Conservation (phyloP, 2,797 vertebrate species). For the Coregonus suidteri region DNA sequence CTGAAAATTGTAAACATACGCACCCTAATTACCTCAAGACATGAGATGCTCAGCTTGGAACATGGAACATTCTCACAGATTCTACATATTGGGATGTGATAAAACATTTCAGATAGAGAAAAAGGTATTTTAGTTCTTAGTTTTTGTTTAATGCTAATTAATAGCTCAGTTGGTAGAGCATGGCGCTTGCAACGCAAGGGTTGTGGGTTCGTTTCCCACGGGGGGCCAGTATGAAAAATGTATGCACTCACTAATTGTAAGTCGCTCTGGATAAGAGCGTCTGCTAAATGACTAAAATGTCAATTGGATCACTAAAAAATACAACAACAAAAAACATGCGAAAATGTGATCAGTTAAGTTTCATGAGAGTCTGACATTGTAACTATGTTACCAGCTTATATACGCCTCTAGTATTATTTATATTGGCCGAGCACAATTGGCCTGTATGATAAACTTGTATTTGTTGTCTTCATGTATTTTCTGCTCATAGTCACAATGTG, state of each 20-base stretch:
- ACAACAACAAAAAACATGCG: too few relatives aligned
- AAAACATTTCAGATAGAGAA: not conserved
- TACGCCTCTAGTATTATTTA: not conserved
- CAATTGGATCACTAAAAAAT: too few relatives aligned
- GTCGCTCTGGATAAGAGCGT: too few relatives aligned
- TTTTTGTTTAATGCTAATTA: too few relatives aligned
- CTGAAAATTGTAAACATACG: constrained; percentile 10
- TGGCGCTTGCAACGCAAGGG: too few relatives aligned
- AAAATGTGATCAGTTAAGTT: not conserved
- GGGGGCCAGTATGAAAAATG: too few relatives aligned
- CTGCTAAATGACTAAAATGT: too few relatives aligned
- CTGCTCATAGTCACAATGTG: not conserved
- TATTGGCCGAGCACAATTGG: not conserved
- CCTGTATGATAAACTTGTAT: not conserved
- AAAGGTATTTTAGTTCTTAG: too few relatives aligned
- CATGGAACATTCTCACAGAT: not conserved
- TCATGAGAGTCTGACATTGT: not conserved
- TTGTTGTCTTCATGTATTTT: not conserved
- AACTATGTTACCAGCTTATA: not conserved
- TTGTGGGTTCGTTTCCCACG: too few relatives aligned
- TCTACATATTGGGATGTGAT: not conserved
- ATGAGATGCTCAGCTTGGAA: not conserved
- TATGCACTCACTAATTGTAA: too few relatives aligned
- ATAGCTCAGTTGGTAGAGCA: too few relatives aligned
- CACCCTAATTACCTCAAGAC: not conserved